phyloP scores from a whole-genome alignment of 2,888 invertebrate species.

The Stegana nigrithorax region DNA sequence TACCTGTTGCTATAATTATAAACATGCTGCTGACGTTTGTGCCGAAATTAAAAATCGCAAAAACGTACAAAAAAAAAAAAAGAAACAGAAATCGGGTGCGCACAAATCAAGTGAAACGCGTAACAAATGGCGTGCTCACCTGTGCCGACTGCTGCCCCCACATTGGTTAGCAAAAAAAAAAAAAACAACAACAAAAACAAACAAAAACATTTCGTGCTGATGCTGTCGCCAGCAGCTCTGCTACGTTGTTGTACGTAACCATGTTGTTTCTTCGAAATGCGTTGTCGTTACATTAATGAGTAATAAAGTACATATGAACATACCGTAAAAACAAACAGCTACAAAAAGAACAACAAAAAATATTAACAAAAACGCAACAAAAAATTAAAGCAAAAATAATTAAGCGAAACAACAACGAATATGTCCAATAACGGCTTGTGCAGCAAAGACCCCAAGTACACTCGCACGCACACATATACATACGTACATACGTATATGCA shows the following conservation, averaged over 20 bases:
- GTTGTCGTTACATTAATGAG: slow-evolving; percentile 55
- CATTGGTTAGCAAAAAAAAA: background rate
- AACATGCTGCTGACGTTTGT: slow-evolving; percentile 46
- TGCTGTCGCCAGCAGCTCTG: slow-evolving; percentile 3
- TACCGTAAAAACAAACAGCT: slow-evolving; percentile 43
- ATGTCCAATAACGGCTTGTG: background rate
- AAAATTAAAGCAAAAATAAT: background rate
- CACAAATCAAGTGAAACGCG: background rate
- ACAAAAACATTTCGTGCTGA: background rate
- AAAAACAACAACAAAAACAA: background rate
- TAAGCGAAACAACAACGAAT: background rate
- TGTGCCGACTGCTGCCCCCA: background rate
- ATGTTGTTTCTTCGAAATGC: slow-evolving; percentile 52
- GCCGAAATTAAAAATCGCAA: slow-evolving; percentile 36
- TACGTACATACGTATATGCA: too few relatives aligned
- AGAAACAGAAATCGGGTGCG: background rate
- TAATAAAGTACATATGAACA: slow-evolving; percentile 50
- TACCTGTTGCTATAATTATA: background rate
- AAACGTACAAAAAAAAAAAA: background rate
- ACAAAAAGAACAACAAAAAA: slow-evolving; percentile 38
- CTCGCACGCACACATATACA: too few relatives aligned
- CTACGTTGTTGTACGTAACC: slow-evolving; percentile 22
- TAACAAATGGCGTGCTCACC: background rate
- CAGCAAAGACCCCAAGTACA: background rate
- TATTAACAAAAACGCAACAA: slow-evolving; percentile 20